Conservation (phyloP, 2,113 vertebrate genomes). For the Ramphastos sulfuratus region DNA sequence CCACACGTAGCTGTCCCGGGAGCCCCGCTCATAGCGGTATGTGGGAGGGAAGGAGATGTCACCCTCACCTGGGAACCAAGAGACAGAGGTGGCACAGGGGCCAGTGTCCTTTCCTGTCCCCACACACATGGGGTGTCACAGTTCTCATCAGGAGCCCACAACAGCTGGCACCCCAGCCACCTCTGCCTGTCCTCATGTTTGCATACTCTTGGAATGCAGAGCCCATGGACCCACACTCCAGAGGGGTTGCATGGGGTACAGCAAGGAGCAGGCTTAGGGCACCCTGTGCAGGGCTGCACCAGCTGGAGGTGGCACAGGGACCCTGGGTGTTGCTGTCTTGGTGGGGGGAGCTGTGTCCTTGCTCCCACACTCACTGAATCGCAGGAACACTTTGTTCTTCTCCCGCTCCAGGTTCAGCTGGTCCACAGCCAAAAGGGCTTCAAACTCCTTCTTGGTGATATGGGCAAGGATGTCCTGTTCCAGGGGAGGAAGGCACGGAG, state of each 20-base stretch:
- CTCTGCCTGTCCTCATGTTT: too few species aligned
- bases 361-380: conserved; percentile 80
- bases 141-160: background rate
- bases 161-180: background rate
- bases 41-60: conserved; percentile 90
- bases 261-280: background rate
- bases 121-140: background rate
- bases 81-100: rapidly evolving
- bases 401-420: conserved; percentile 85
- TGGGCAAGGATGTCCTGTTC: conserved; percentile 83
- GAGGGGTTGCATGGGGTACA: rapidly evolving
- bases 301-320: background rate
- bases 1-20: conserved; percentile 85
- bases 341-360: rapidly evolving
- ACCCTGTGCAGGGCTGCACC: rapidly evolving
- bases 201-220: rapidly evolving
- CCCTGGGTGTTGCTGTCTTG: rapidly evolving
- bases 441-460: conserved; percentile 83
- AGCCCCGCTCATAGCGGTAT: conserved; percentile 87
- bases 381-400: conserved; percentile 86
- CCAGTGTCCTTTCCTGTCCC: background rate
- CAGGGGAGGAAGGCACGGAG: background rate
- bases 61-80: conserved; percentile 79
- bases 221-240: background rate
- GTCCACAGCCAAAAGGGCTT: conserved; percentile 85